phyloP scores from a whole-genome alignment of 2,888 invertebrate species.

The Drosophila tanythrix region DNA sequence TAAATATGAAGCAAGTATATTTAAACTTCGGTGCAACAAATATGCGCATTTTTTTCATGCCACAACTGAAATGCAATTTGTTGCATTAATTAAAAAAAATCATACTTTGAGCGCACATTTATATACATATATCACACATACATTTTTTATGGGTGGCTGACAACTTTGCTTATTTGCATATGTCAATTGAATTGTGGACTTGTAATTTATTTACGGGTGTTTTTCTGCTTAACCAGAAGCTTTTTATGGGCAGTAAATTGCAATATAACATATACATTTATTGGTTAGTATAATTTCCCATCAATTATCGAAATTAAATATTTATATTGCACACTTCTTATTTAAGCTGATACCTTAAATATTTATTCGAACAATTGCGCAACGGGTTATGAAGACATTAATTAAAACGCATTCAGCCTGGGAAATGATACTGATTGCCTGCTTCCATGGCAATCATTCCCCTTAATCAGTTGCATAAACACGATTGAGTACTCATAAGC shows the following conservation, averaged over 20 bases:
- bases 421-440: constrained; percentile 6
- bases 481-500: background rate
- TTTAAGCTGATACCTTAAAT: constrained; percentile 38
- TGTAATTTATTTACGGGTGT: background rate
- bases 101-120: background rate
- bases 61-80: background rate
- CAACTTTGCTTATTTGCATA: constrained; percentile 5
- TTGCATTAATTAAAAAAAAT: background rate
- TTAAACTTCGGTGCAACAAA: background rate
- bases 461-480: constrained; percentile 32
- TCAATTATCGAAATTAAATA: constrained; percentile 46
- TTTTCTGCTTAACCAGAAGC: background rate
- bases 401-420: constrained; percentile 30
- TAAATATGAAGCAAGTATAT: background rate
- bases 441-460: background rate
- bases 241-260: constrained; percentile 5
- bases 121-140: background rate
- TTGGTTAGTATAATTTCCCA: constrained; percentile 28
- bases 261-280: constrained; percentile 11
- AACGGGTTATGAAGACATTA: constrained; percentile 50
- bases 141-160: background rate
- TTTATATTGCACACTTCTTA: constrained; percentile 27
- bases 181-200: constrained; percentile 29
- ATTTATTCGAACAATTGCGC: constrained; percentile 54
- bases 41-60: background rate